Base-by-base conservation (phyloP, 2,797 vertebrate species). In the Cheirogaleus major region DNA sequence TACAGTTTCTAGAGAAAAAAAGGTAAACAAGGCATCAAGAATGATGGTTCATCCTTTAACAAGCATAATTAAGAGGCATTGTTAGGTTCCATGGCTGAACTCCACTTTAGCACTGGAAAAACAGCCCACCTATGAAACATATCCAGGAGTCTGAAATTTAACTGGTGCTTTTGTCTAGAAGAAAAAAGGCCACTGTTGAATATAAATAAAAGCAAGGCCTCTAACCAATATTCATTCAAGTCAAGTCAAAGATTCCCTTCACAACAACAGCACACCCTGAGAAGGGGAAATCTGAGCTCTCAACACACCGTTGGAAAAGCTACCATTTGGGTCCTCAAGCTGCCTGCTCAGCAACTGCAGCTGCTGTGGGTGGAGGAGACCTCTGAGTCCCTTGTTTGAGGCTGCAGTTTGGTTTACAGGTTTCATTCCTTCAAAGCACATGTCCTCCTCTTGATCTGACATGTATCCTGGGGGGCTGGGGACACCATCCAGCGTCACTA, bases 401-500 rank as follows among this genome's bases (percentile, higher is more conserved):
- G 98, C 98, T 70, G 99, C 96, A 23, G 98, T 98, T 92, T 97
- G 98, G 95, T 97, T 98, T 88, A 98, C 87, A 0, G 99, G 98
- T 96, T 98, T 99, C 94, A 99, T 82, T 97, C 99, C 98, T 65
- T 99, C 99, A 95, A 99, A 99, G 95, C 89, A 98, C 45, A 95
- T 95, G 96, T 99, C 99, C 91, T 99, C 99, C 3, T 98, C 98
- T 81, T 99, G 98, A 96, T 99, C 99, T 95, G 98, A 99, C 89
- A 98, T 97, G 96, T 99, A 99, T 93, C 99, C 99, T 88, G 99
- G 98, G 0, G 99, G 99, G 96, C 99, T 99, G 45, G 99, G 99
- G 48, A 99, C 99, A 0, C 99, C 99, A 50, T 99, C 99, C 98
- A 99, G 98, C 0, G 99, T 99, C 98, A 99, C 99, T 22, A 99